phyloP scores from a whole-genome alignment of 2,113 vertebrate genomes.

The Gymnobelideus leadbeateri region DNA sequence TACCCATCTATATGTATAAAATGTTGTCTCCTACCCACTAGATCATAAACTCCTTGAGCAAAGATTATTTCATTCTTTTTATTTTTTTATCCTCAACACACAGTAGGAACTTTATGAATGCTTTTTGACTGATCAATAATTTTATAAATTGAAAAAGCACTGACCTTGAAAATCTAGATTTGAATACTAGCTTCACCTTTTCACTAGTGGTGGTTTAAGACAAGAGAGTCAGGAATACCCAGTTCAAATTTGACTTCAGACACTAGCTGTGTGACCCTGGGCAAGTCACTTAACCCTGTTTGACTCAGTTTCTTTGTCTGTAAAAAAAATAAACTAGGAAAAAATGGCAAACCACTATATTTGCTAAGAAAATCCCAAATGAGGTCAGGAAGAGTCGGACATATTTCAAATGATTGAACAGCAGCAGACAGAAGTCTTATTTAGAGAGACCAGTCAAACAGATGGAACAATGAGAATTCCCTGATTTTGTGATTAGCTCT shows the following conservation, averaged over 20 bases:
- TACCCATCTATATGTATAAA: too few species aligned
- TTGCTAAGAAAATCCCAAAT: neutral
- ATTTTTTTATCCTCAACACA: neutral
- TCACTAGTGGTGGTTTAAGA: neutral
- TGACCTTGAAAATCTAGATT: neutral
- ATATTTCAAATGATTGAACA: neutral
- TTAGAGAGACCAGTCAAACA: neutral
- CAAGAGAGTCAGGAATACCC: neutral
- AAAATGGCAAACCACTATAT: neutral
- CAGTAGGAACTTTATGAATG: neutral
- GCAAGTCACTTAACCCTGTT: too few species aligned
- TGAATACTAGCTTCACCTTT: neutral
- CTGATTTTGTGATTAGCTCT: neutral
- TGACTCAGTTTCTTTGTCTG: too few species aligned
- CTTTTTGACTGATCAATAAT: neutral
- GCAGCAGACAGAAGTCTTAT: neutral
- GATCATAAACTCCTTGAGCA: neutral
- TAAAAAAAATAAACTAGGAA: neutral
- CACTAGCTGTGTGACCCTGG: too few species aligned
- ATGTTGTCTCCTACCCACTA: neutral
- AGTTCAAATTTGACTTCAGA: too few species aligned
- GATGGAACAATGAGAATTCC: neutral
- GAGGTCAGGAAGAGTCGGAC: neutral
- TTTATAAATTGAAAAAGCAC: neutral
- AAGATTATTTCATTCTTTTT: neutral